These are phyloP conservation scores for Malurus cyaneus DNA, from an alignment of 2,113 vertebrate species.

Conservation along the genomic window DNA sequence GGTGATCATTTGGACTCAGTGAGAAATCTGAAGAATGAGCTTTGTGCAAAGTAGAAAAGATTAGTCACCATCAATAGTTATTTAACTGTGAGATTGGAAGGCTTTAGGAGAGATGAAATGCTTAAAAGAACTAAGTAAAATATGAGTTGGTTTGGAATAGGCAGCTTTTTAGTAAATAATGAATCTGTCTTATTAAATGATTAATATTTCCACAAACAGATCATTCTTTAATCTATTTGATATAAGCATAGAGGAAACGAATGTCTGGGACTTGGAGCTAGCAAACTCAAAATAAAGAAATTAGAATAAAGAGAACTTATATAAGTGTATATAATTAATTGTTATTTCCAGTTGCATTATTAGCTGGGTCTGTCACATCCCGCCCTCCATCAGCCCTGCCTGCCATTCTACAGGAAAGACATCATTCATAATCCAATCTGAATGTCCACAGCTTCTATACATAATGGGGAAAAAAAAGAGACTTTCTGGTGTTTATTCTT, in stretches of 20 bases:
- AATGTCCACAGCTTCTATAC: background rate
- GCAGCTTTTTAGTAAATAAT: conserved; percentile 12
- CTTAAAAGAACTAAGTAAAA: background rate
- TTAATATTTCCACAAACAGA: background rate
- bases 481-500: background rate
- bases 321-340: background rate
- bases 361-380: background rate
- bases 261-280: background rate
- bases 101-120: background rate
- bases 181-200: conserved; percentile 1
- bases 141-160: background rate
- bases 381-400: background rate
- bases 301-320: background rate
- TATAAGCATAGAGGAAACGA: background rate
- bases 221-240: background rate
- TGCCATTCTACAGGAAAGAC: background rate
- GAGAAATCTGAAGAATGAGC: background rate
- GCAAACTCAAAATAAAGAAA: background rate
- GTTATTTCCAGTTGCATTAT: background rate
- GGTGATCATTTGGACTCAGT: background rate
- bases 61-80: background rate
- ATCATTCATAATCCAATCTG: background rate
- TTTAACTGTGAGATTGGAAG: background rate
- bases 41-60: conserved; percentile 3
- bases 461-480: background rate